Evolutionary conservation across 1,140 invertebrate species (phyloP).

Genomic region (Drosophila jambulina): DNA sequence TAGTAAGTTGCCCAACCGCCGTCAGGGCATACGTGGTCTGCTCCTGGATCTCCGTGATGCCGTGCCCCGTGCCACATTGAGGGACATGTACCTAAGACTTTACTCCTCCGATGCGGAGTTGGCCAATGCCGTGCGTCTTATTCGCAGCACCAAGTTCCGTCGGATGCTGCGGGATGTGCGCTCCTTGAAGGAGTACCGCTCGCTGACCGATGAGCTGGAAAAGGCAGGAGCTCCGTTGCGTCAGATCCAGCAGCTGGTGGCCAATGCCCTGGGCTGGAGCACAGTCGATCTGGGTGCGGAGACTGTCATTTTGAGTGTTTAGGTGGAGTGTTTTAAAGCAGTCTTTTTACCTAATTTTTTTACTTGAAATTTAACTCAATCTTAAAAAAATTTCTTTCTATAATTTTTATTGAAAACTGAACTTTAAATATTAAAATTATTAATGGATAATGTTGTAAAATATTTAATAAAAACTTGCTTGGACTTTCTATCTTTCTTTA

Average conservation of each 20-base stretch:
- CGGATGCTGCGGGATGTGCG: conserved; percentile 49
- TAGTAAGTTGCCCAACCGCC: conserved; percentile 53
- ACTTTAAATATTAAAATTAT: neutral
- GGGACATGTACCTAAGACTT: conserved; percentile 50
- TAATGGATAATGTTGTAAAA: neutral
- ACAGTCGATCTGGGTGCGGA: conserved; percentile 49
- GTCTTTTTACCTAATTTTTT: neutral
- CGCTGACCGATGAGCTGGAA: conserved; percentile 28
- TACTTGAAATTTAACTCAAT: neutral
- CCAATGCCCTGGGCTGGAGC: conserved; percentile 57
- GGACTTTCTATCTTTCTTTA: neutral
- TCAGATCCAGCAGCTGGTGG: conserved; percentile 46
- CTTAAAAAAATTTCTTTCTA: neutral
- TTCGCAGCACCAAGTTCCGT: conserved; percentile 59
- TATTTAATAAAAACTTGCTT: neutral
- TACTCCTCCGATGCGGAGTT: conserved; percentile 46
- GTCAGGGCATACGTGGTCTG: conserved; percentile 55
- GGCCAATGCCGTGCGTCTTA: conserved; percentile 41
- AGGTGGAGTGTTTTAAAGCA: neutral
- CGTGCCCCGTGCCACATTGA: conserved; percentile 40
- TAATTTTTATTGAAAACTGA: neutral
- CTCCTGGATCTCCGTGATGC: conserved; percentile 57
- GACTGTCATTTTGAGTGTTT: conserved; percentile 30
- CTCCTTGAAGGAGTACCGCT: conserved; percentile 47
- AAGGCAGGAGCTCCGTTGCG: conserved; percentile 53